These are phyloP conservation scores for Tauraco hartlaubi DNA, from an alignment of 2,797 vertebrate species.

Conservation along the genomic window DNA sequence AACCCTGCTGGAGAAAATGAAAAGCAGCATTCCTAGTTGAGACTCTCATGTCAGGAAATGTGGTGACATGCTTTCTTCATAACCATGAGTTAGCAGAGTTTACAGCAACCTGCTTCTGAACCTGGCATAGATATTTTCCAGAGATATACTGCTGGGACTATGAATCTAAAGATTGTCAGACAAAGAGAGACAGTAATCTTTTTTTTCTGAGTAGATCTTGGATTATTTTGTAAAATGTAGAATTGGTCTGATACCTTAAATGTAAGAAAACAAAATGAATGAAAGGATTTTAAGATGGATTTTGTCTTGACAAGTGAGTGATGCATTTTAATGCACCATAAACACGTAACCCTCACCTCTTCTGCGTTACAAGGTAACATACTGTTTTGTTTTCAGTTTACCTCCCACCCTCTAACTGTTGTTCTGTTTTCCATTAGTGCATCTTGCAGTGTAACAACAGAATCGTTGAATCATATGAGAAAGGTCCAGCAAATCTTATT, in stretches of 20 bases:
- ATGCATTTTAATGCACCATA: constrained; percentile 22
- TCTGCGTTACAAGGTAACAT: constrained; percentile 49
- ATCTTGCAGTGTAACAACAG: constrained; percentile 74
- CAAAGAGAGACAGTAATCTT: neutral
- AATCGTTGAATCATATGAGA: constrained; percentile 81
- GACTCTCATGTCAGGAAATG: neutral
- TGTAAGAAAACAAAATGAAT: constrained; percentile 29
- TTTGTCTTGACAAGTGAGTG: neutral
- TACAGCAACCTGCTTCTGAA: neutral
- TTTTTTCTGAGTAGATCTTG: constrained; percentile 4
- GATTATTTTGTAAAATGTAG: constrained; percentile 42
- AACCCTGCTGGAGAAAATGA: neutral
- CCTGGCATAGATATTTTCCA: constrained; percentile 6
- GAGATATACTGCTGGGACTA: neutral
- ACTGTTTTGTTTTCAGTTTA: constrained; percentile 48
- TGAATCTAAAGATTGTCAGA: constrained; percentile 4
- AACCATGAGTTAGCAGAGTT: neutral
- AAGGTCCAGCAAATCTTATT: constrained; percentile 79
- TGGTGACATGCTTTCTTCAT: neutral
- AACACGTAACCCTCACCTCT: constrained; percentile 57
- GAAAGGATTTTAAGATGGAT: neutral
- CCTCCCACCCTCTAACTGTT: constrained; percentile 50
- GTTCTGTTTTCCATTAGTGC: constrained; percentile 76
- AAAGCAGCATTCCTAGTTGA: neutral
- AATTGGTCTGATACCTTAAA: constrained; percentile 1